phyloP scores from a whole-genome alignment of 2,888 invertebrate genomes.

The Drosophila seclusa region DNA sequence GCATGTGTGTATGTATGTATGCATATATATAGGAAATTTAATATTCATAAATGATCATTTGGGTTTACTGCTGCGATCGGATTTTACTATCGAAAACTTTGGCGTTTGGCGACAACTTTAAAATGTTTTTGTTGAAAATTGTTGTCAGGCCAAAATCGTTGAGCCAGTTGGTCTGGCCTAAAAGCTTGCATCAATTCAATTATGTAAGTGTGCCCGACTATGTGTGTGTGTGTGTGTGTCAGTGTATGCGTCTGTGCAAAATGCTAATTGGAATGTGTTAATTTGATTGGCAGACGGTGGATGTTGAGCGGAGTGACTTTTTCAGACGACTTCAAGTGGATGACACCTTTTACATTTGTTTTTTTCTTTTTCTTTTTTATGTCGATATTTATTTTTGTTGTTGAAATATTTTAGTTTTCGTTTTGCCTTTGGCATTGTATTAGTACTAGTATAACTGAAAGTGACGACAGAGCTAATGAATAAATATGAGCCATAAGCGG shows the following conservation, averaged over 20 bases:
- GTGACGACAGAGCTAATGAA: slow-evolving; percentile 59
- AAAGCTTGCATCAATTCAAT: slow-evolving; percentile 27
- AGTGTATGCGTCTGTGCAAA: slow-evolving; percentile 34
- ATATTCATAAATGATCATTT: background rate
- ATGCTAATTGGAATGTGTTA: slow-evolving; percentile 78
- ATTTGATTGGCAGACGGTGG: slow-evolving; percentile 72
- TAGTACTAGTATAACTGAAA: slow-evolving; percentile 36
- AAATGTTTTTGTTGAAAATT: slow-evolving; percentile 16
- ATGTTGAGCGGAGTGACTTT: slow-evolving; percentile 43
- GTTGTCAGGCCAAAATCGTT: slow-evolving; percentile 19
- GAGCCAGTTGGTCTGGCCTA: slow-evolving; percentile 10
- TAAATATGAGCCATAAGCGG: slow-evolving; percentile 64
- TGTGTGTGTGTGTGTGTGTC: slow-evolving; percentile 5
- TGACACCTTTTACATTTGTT: slow-evolving; percentile 43
- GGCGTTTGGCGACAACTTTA: slow-evolving; percentile 10
- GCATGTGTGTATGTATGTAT: background rate
- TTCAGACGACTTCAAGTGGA: slow-evolving; percentile 29
- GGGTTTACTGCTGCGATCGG: background rate
- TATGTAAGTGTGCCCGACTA: background rate
- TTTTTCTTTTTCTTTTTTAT: slow-evolving; percentile 7
- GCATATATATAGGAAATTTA: background rate
- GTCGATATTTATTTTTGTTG: slow-evolving; percentile 21
- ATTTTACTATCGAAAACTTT: slow-evolving; percentile 1
- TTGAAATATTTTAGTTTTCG: background rate
- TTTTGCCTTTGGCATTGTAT: slow-evolving; percentile 9